These are phyloP conservation scores for Smithornis capensis DNA, from an alignment of 2,113 vertebrate genomes.

Conservation along the genomic window DNA sequence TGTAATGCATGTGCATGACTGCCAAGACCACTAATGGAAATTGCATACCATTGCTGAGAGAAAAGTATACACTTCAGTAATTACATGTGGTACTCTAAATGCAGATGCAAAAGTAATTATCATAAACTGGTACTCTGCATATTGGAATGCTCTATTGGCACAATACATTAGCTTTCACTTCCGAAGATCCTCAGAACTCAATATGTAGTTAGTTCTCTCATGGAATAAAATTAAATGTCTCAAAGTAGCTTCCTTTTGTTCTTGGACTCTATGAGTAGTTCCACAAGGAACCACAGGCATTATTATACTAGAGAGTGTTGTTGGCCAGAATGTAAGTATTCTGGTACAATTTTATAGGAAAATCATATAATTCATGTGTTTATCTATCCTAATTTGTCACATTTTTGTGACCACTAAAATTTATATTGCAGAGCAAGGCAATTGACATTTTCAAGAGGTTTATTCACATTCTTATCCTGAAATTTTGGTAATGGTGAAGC, in stretches of 20 bases:
- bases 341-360: neutral
- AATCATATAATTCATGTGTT: neutral
- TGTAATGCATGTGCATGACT: slow-evolving; percentile 52
- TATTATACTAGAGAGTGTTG: neutral
- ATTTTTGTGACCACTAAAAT: neutral
- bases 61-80: slow-evolving; percentile 59
- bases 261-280: neutral
- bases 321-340: neutral
- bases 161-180: slow-evolving; percentile 16
- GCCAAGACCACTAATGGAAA: slow-evolving; percentile 58
- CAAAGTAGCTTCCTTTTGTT: neutral
- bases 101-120: slow-evolving; percentile 56
- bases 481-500: neutral
- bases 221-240: neutral
- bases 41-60: slow-evolving; percentile 39
- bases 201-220: neutral
- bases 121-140: slow-evolving; percentile 50
- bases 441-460: neutral
- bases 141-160: neutral
- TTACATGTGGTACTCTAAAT: slow-evolving; percentile 52
- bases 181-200: neutral
- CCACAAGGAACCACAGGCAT: neutral
- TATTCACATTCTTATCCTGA: neutral
- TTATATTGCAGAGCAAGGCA: neutral
- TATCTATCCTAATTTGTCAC: neutral